Evolutionary conservation across 2,113 vertebrate genomes (phyloP).

Genomic region (Sciurus niger): DNA sequence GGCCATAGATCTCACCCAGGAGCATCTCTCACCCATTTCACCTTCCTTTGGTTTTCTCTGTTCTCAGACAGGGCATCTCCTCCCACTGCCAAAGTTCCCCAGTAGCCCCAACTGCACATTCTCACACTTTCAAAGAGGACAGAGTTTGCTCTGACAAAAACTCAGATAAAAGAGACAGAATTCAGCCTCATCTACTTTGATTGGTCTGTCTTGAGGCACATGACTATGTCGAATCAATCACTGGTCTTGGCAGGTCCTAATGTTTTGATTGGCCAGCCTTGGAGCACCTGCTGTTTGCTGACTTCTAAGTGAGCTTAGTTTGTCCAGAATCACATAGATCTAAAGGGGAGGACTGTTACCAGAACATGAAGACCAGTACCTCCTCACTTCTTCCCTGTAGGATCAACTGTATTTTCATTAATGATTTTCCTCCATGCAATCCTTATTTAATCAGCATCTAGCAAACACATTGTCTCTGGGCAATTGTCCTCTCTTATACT

Average conservation of each 20-base stretch:
- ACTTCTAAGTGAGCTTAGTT: neutral
- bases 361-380: neutral
- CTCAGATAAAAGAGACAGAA: neutral
- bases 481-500: neutral
- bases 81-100: accelerated
- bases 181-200: neutral
- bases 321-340: neutral
- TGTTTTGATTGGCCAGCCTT: neutral
- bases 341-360: neutral
- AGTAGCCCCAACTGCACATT: neutral
- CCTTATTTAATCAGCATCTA: neutral
- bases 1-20: neutral
- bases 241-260: neutral
- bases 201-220: neutral
- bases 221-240: neutral
- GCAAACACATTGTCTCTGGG: neutral
- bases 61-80: neutral
- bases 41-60: neutral
- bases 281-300: neutral
- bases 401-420: neutral
- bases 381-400: neutral
- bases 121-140: neutral
- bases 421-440: neutral
- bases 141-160: neutral
- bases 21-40: neutral